Evolutionary conservation across 2,797 vertebrate genomes (phyloP), one percentile per base, ranked within the genome.

Genomic region (Etheostoma nigrum): DNA sequence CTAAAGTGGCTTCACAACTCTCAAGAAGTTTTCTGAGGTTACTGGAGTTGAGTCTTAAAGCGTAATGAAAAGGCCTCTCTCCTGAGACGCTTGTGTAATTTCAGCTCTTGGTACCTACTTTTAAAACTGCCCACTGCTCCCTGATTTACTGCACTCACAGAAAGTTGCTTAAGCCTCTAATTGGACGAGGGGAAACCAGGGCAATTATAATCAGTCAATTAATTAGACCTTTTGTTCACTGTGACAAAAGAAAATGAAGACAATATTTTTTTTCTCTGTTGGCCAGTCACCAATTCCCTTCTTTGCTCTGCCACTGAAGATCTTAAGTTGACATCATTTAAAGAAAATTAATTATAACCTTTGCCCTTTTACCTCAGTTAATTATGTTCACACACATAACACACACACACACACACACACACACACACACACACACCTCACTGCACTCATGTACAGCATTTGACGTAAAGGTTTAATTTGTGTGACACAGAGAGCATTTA

Each of bases 141-240:
- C 60, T 77, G 67, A 88, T 84, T 89, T 16, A 5, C 83, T 83
- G 78, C 77, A 67, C 85, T 81, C 57, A 42, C 67, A 81, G 61
- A 92, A 87, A 78, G 83, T 78, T 74, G 70, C 76, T 86, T 90
- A 93, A 93, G 85, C 77, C 74, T 87, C 75, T 93, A 92, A 93
- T 92, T 93, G 91, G 88, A 21, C 54, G 53, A 81, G 87, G 84
- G 83, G 76, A 88, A 92, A 82, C 76, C 76, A 93, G 87, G 87
- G 85, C 86, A 91, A 92, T 94, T 91, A 88, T 90, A 92, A 91
- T 91, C 86, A 86, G 86, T 79, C 89, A 85, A 81, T 94, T 94
- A 94, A 92, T 87, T 92, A 90, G 87, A 90, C 86, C 92, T 92
- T 92, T 92, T 93, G 88, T 93, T 91, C 91, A 61, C 67, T 74